Percentiles rank a stretch among this genome's conserved stretches.
Conservation (phyloP, 2,113 vertebrate species). For the Trogon surrucura region DNA sequence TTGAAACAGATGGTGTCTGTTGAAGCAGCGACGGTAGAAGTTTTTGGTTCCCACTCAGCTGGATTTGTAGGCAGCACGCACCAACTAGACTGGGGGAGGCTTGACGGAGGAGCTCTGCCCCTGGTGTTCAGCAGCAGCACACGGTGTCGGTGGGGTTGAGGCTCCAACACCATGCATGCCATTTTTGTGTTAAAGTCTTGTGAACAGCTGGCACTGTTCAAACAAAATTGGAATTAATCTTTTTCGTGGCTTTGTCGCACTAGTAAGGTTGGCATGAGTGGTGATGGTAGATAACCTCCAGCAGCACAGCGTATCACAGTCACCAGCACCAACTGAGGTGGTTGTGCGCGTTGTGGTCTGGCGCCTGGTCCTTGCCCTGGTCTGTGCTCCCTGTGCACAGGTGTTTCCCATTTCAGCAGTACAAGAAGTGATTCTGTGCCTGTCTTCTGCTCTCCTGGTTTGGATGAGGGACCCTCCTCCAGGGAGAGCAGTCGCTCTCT, state of each 20-base stretch:
- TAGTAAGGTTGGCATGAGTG: not conserved
- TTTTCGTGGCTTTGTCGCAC: not conserved
- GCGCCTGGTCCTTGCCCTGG: not conserved
- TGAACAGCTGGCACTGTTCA: not conserved
- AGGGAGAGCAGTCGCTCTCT: not conserved
- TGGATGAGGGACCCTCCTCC: not conserved
- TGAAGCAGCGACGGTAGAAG: not conserved
- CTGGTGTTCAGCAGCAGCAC: not conserved
- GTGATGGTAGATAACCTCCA: not conserved
- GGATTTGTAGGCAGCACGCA: not conserved
- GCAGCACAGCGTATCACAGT: not conserved
- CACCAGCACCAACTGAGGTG: not conserved
- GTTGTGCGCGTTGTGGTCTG: not conserved
- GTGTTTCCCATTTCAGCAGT: not conserved
- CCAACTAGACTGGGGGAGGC: too few relatives aligned
- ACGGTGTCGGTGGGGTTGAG: not conserved
- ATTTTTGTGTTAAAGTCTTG: not conserved
- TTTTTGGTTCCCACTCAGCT: not conserved
- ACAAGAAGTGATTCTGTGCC: not conserved
- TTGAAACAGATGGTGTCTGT: slow-evolving; percentile 44
- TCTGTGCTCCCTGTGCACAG: not conserved
- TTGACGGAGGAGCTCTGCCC: not conserved
- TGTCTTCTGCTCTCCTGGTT: not conserved
- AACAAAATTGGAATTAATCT: not conserved
- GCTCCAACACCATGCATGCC: not conserved